Conservation (phyloP, 2,113 vertebrate species). For the Cryptoleucopteryx plumbea region DNA sequence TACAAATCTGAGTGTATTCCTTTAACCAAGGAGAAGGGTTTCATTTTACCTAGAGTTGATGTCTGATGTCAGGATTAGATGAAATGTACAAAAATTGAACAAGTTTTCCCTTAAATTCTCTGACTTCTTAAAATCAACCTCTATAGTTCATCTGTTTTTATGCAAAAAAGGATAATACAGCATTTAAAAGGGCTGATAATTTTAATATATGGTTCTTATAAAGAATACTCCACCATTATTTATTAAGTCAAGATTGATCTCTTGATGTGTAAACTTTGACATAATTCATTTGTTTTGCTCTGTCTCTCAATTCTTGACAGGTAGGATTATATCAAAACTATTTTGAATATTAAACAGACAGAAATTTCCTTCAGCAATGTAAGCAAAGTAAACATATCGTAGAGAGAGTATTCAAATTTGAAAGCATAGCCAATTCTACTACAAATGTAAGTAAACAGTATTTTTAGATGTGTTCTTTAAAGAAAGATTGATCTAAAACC, state of each 20-base stretch:
- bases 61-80: neutral
- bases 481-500: neutral
- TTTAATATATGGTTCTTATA: neutral
- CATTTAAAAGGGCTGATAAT: neutral
- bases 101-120: neutral
- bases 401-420: neutral
- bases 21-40: neutral
- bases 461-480: neutral
- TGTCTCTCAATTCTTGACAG: neutral
- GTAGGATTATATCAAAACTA: neutral
- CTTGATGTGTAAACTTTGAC: neutral
- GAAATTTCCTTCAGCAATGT: conserved; percentile 5
- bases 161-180: neutral
- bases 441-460: neutral
- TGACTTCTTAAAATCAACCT: neutral
- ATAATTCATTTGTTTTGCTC: neutral
- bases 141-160: neutral
- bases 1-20: neutral
- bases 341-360: conserved; percentile 12
- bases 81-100: neutral
- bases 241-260: neutral
- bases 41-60: neutral
- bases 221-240: neutral
- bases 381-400: neutral
- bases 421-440: neutral